Evolutionary conservation across 2,797 vertebrate species (phyloP).

Genomic region (Hydrophis major): DNA sequence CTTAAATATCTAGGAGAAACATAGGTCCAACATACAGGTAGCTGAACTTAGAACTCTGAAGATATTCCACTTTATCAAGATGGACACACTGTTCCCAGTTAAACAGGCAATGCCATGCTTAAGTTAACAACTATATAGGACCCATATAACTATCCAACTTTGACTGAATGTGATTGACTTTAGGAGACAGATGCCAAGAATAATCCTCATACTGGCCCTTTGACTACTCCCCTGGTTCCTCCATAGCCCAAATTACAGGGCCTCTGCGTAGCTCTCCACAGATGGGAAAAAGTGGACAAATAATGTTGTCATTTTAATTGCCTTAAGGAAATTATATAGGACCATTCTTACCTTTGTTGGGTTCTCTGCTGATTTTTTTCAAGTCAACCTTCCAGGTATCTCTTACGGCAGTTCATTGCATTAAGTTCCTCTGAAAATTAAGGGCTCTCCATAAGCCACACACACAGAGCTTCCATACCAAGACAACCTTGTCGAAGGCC

Average conservation of each 20-base stretch:
- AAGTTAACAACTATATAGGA: neutral
- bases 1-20: neutral
- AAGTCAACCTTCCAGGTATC: neutral
- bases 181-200: neutral
- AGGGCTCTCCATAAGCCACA: neutral
- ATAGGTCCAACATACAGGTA: neutral
- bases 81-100: neutral
- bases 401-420: neutral
- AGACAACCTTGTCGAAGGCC: neutral
- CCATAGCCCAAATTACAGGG: neutral
- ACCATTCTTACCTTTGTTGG: neutral
- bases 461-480: neutral
- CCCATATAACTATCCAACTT: neutral
- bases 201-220: neutral
- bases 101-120: neutral
- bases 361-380: neutral
- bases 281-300: neutral
- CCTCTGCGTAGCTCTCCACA: neutral
- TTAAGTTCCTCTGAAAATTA: neutral
- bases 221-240: neutral
- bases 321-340: neutral
- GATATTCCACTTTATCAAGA: neutral
- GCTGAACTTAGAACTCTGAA: neutral
- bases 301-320: neutral
- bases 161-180: neutral